Conservation (phyloP, 2,888 invertebrate genomes). For the Ochropleura plecta region DNA sequence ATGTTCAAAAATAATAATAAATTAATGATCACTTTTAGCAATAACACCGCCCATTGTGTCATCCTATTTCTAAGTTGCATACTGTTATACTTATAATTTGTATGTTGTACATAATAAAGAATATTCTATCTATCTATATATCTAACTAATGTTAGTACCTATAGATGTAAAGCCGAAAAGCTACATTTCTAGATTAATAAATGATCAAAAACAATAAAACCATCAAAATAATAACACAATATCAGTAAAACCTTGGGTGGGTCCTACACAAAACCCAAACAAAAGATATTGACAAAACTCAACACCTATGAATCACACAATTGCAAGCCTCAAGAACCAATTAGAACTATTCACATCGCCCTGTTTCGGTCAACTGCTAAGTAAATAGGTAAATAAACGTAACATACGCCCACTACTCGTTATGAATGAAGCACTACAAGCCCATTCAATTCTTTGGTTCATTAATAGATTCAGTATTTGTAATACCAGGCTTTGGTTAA, state of each 20-base stretch:
- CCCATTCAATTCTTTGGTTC: slow-evolving; percentile 46
- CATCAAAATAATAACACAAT: slow-evolving; percentile 1
- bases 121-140: too few relatives aligned
- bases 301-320: slow-evolving; percentile 49
- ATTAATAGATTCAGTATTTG: slow-evolving; percentile 29
- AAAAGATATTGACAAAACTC: slow-evolving; percentile 44
- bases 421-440: slow-evolving; percentile 58
- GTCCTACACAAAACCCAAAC: slow-evolving; percentile 47
- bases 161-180: background rate
- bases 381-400: slow-evolving; percentile 55
- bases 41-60: too few relatives aligned
- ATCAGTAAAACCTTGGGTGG: slow-evolving; percentile 41
- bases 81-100: too few relatives aligned
- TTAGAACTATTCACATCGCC: slow-evolving; percentile 60
- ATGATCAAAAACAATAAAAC: background rate
- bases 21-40: too few relatives aligned
- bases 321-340: slow-evolving; percentile 55
- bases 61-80: too few relatives aligned
- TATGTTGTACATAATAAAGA: too few relatives aligned
- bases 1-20: too few relatives aligned
- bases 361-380: slow-evolving; percentile 55
- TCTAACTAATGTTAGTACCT: too few relatives aligned
- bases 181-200: background rate
- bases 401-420: slow-evolving; percentile 55
- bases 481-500: slow-evolving; percentile 1